phyloP scores from a whole-genome alignment of 2,113 vertebrate species.

The Andinoacara biseriatus region DNA sequence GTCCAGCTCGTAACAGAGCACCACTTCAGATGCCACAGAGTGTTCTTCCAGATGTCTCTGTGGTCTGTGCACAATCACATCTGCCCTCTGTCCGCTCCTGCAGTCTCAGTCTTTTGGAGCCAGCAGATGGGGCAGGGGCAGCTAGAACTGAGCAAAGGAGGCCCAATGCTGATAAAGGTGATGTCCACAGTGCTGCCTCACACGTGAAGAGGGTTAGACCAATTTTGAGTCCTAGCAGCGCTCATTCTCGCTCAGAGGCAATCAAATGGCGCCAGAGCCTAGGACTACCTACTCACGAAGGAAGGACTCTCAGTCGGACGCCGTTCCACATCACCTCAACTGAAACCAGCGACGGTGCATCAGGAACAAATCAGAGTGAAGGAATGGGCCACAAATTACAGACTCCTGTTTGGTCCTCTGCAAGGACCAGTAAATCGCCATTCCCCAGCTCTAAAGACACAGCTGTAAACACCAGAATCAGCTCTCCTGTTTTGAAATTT shows the following conservation, averaged over 20 bases:
- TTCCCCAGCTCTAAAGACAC: slow-evolving; percentile 44
- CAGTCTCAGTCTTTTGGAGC: slow-evolving; percentile 52
- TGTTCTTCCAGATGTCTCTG: background rate
- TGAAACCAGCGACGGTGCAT: slow-evolving; percentile 30
- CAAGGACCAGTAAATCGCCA: slow-evolving; percentile 39
- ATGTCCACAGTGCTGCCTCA: background rate
- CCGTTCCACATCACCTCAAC: slow-evolving; percentile 68
- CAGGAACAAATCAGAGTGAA: slow-evolving; percentile 29
- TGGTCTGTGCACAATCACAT: background rate
- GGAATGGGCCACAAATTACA: slow-evolving; percentile 44
- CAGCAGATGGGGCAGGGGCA: slow-evolving; percentile 61
- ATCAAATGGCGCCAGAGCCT: slow-evolving; percentile 75
- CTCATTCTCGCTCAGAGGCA: slow-evolving; percentile 53
- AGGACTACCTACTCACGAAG: slow-evolving; percentile 58
- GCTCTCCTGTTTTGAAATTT: slow-evolving; percentile 39
- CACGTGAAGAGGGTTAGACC: slow-evolving; percentile 18
- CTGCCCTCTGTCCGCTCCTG: slow-evolving; percentile 29
- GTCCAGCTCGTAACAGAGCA: background rate
- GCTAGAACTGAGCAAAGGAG: slow-evolving; percentile 37
- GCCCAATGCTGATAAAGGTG: background rate
- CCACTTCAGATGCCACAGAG: background rate
- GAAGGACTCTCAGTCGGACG: slow-evolving; percentile 37
- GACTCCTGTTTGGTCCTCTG: slow-evolving; percentile 55
- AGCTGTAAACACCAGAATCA: slow-evolving; percentile 17
- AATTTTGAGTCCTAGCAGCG: background rate